Evolutionary conservation across 2,888 invertebrate genomes (phyloP).

Genomic region (Hoplodrina blanda): DNA sequence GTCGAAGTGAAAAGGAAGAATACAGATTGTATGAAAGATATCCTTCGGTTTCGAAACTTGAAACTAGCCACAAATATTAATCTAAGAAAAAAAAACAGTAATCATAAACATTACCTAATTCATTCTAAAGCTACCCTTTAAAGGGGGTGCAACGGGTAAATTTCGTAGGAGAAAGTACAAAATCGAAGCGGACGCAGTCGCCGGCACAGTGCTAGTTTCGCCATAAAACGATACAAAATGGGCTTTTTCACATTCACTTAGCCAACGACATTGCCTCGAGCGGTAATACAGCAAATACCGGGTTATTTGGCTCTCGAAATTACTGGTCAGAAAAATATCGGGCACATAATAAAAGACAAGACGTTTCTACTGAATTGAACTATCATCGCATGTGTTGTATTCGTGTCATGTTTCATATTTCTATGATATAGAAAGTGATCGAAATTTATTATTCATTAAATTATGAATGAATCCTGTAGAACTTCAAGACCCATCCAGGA

Average conservation of each 20-base stretch:
- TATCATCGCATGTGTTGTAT: conserved; percentile 49
- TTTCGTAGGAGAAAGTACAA: too few species aligned
- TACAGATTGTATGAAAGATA: too few species aligned
- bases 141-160: too few species aligned
- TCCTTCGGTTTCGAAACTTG: too few species aligned
- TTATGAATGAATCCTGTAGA: too few species aligned
- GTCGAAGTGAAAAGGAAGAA: too few species aligned
- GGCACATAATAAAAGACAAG: conserved; percentile 74
- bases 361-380: conserved; percentile 42
- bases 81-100: too few species aligned
- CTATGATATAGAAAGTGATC: conserved; percentile 4
- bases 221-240: conserved; percentile 43
- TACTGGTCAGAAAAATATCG: conserved; percentile 74
- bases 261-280: conserved; percentile 56
- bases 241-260: conserved; percentile 58
- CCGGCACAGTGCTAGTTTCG: background rate
- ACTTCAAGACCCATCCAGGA: too few species aligned
- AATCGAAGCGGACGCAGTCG: too few species aligned
- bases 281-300: conserved; percentile 65
- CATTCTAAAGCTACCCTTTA: too few species aligned
- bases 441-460: background rate
- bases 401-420: conserved; percentile 35
- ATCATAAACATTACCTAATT: too few species aligned
- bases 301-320: conserved; percentile 76
- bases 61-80: too few species aligned